A percentile compares a stretch with the other conserved stretches of the same genome.
phyloP scores from a whole-genome alignment of 2,888 invertebrate species.

The Dioctria linearis region DNA sequence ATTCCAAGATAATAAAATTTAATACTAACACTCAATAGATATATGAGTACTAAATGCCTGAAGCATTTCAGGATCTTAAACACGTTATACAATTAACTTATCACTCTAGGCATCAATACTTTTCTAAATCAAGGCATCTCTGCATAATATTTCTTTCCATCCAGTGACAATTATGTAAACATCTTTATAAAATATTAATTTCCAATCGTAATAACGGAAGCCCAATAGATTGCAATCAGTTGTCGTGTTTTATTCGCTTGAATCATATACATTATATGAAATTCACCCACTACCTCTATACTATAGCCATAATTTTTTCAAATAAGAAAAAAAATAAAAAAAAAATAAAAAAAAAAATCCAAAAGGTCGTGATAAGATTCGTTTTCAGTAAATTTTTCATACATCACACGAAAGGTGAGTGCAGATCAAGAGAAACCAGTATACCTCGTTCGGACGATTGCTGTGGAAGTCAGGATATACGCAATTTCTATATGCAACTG shows the following conservation, averaged over 20 bases:
- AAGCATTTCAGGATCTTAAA: no score
- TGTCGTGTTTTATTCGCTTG: not conserved
- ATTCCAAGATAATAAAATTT: no score
- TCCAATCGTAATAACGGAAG: constrained; percentile 29
- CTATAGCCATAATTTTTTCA: constrained; percentile 1
- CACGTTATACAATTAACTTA: no score
- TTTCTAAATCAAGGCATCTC: no score
- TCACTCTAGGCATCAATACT: no score
- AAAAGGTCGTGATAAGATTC: constrained; percentile 29
- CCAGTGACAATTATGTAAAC: no score
- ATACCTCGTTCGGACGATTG: not conserved
- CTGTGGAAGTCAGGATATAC: not conserved
- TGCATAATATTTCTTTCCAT: no score
- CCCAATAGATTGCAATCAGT: constrained; percentile 20
- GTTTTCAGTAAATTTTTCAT: constrained; percentile 28
- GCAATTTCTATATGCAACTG: constrained; percentile 26
- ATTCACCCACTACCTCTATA: not conserved
- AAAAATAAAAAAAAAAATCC: not conserved
- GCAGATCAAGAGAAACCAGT: constrained; percentile 25
- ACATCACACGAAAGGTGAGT: constrained; percentile 7
- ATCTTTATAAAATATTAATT: not conserved
- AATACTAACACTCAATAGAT: no score
- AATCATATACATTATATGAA: not conserved
- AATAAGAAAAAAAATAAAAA: not conserved
- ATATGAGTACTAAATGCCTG: no score